These are phyloP conservation scores for Lamellibrachia satsuma DNA, from an alignment of 2,888 invertebrate species.

Conservation along the genomic window DNA sequence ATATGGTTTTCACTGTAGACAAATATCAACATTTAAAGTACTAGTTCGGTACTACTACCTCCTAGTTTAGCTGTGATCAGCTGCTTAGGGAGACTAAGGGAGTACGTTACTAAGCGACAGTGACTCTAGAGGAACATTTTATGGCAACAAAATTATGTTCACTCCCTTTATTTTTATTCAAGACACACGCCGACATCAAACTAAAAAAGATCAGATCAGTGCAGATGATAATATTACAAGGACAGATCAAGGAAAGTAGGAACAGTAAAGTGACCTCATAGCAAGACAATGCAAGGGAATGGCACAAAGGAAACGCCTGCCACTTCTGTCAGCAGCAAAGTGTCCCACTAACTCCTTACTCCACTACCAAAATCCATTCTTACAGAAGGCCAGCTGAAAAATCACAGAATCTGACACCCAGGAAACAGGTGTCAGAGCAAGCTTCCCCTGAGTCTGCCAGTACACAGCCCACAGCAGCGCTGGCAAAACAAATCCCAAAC, in stretches of 20 bases:
- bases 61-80: no score
- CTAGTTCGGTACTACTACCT: no score
- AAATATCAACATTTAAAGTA: no score
- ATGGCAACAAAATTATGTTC: no score
- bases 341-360: not conserved
- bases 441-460: not conserved
- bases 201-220: no score
- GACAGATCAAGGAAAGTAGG: not conserved
- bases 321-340: not conserved
- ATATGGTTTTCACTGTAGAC: no score
- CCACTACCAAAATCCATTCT: not conserved
- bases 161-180: no score
- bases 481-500: conserved; percentile 6
- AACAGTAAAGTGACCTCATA: not conserved
- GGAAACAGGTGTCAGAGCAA: not conserved
- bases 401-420: conserved; percentile 6
- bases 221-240: not conserved
- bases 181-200: no score
- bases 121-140: no score
- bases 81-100: no score
- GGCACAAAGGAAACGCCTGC: not conserved
- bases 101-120: no score
- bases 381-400: not conserved
- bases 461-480: not conserved
- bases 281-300: not conserved